Evolutionary conservation across 2,797 vertebrate genomes (phyloP), one percentile per base, ranked within the genome.

Genomic region (Danio choprae): DNA sequence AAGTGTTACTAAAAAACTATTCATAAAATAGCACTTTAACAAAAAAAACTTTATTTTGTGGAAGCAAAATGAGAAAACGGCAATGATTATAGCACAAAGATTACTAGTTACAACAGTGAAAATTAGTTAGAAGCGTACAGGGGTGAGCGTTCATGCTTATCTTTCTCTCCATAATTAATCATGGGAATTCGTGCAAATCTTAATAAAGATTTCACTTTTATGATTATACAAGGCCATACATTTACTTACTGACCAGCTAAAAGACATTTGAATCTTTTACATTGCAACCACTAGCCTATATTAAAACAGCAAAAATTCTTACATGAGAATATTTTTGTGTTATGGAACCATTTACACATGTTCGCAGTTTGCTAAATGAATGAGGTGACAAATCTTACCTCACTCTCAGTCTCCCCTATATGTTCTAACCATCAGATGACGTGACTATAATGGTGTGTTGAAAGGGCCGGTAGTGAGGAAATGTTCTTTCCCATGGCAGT

Each of bases 401-500:
- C 41, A 0, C 5, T 7, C 5, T 36, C 29, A 29, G 29, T 29
- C 3, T 29, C 70, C 55, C 13, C 55, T 36, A 51, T 50, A 69
- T 51, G 16, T 60, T 29, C 18, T 20, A 29, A 65, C 18, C 55
- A 65, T 22, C 11, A 51, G 41, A 63, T 50, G 48, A 36, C 7
- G 4, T 41, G 36, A 12, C 40, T 58, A 36, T 62, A 29, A 53
- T 18, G 20, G 29, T n/a, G 16, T 82, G 65, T 70, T 80, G 58
- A 71, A 40, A 11, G 56, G 9, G 58, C 87, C 86, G 86, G 79
- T 83, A 40, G 84, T 85, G 86, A 80, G 84, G 84, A 77, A 80
- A 85, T 86, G 83, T 81, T 77, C 53, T 86, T 91, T 90, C 82
- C 89, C 87, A 89, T 86, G 81, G 81, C 72, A 75, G 84, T 55